A percentile compares a stretch with the other conserved stretches of the same genome.
These are phyloP conservation scores for Steinernema scapterisci DNA, from an alignment of 2,888 invertebrate genomes.

Conservation along the genomic window DNA sequence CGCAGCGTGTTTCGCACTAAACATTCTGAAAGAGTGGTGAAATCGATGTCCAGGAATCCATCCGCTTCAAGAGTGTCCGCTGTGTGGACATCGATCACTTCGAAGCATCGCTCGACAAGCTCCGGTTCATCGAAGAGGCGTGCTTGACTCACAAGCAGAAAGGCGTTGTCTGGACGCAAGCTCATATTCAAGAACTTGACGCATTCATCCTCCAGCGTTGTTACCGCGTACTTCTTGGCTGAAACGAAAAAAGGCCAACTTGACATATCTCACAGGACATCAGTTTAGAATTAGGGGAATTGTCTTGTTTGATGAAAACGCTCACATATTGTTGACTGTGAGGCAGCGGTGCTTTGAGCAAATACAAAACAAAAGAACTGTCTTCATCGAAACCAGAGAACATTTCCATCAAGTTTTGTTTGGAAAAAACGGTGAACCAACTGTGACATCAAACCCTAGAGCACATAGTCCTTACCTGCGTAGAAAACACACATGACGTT, in stretches of 20 bases:
- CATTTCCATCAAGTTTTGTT: constrained; percentile 50
- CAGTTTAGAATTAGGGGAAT: too few relatives aligned
- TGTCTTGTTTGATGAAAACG: constrained; percentile 18
- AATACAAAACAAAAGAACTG: too few relatives aligned
- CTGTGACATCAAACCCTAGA: too few relatives aligned
- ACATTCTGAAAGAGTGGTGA: constrained; percentile 79
- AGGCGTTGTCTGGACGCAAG: constrained; percentile 82
- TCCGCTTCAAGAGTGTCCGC: constrained; percentile 81
- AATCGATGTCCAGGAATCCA: constrained; percentile 81
- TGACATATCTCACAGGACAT: too few relatives aligned
- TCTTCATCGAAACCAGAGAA: too few relatives aligned
- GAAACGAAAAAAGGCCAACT: too few relatives aligned
- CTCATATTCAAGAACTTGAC: constrained; percentile 80
- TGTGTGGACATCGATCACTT: constrained; percentile 83
- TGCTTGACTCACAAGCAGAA: constrained; percentile 78
- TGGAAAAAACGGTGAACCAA: too few relatives aligned
- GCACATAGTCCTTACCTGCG: constrained; percentile 71
- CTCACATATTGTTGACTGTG: too few relatives aligned
- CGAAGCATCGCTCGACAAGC: constrained; percentile 80
- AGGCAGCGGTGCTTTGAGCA: too few relatives aligned
- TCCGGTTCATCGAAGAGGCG: constrained; percentile 82
- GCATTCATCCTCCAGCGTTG: constrained; percentile 81
- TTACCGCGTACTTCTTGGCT: constrained; percentile 85
- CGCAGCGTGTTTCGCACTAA: constrained; percentile 80
- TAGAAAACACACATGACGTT: constrained; percentile 85